Conservation (phyloP, 2,113 vertebrate species). For the Muntiacus muntjak region DNA sequence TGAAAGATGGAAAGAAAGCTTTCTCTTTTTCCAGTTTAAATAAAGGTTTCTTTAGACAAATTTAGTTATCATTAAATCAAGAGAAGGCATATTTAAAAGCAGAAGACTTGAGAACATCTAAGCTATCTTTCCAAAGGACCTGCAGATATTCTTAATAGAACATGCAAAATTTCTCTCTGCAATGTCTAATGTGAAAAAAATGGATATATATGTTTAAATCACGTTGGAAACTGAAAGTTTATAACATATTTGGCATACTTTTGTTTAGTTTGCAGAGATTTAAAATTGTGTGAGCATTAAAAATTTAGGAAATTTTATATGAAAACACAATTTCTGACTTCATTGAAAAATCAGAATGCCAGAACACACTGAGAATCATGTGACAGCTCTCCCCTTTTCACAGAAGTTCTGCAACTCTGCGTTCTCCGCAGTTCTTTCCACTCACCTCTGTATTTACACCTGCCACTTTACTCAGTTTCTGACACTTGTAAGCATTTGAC, state of each 20-base stretch:
- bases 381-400: neutral
- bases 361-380: neutral
- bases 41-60: neutral
- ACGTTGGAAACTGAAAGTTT: neutral
- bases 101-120: neutral
- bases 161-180: neutral
- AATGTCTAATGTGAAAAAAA: neutral
- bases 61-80: neutral
- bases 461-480: neutral
- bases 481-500: neutral
- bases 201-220: neutral
- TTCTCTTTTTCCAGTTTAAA: neutral
- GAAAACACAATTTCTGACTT: neutral
- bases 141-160: neutral
- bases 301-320: neutral
- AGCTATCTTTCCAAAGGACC: neutral
- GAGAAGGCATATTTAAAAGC: neutral
- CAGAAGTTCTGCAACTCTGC: rapidly evolving
- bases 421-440: neutral
- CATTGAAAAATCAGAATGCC: neutral
- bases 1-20: neutral
- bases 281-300: neutral
- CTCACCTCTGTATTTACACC: rapidly evolving
- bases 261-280: neutral
- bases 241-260: neutral